Percentiles rank a stretch among this genome's conserved stretches.
Conservation (phyloP, 2,797 vertebrate genomes). For the Sebastes cheni region DNA sequence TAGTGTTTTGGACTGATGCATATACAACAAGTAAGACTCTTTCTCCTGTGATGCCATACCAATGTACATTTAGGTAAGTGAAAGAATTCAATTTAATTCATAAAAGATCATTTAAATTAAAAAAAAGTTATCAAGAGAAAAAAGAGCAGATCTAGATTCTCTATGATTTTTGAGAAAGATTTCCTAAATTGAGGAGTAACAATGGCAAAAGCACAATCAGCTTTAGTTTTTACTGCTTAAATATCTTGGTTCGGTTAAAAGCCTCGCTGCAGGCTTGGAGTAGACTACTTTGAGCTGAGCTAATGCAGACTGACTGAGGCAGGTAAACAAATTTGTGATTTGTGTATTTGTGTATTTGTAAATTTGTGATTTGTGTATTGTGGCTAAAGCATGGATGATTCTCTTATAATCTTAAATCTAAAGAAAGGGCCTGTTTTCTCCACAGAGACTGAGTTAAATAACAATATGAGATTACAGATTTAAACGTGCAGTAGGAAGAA, state of each 20-base stretch:
- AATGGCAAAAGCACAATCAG: neutral
- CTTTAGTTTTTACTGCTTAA: neutral
- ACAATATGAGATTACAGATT: neutral
- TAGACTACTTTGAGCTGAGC: neutral
- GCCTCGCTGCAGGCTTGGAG: neutral
- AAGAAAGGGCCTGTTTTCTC: neutral
- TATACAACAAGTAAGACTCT: neutral
- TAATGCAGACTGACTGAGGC: neutral
- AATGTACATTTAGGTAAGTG: neutral
- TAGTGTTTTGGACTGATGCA: neutral
- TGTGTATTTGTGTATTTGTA: no score
- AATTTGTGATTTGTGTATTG: no score
- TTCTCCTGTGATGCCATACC: slow-evolving; percentile 37
- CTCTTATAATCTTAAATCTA: neutral
- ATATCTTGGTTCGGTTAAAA: neutral
- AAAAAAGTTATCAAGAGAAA: neutral
- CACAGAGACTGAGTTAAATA: neutral
- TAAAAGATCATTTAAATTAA: neutral
- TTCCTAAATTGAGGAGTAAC: neutral
- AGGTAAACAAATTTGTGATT: neutral
- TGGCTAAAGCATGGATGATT: neutral
- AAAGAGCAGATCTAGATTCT: neutral
- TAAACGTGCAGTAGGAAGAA: no score
- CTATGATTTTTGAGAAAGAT: neutral
- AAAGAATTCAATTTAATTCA: neutral